Base-by-base conservation (phyloP, 1,140 invertebrate species). In the Euwallacea similis region DNA sequence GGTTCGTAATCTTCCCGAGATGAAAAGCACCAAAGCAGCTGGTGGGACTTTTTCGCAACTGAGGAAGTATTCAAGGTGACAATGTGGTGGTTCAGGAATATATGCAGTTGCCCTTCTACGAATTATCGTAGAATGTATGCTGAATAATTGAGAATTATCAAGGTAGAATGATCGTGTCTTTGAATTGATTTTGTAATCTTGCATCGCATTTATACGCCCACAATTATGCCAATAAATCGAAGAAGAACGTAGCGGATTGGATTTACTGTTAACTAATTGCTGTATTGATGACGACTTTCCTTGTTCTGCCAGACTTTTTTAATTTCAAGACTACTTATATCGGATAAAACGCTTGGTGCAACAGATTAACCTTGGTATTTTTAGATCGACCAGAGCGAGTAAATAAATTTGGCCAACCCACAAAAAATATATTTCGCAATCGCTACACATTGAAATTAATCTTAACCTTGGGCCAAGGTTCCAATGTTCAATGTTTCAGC, bases 121-220 rank as follows among this genome's bases (percentile, higher is more conserved):
- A 15, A 8, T 46, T 21, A 46, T 46, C 46, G 50, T 63, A 60
- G 42, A 64, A 64, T 64, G 62, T 64, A 33, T 33, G 21, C 53
- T 53, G 62, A 64, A 53, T 64, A 64, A 66, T 66, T 66, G 53
- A 33, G 13, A 66, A 66, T 66, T 66, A 68, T 60, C 66, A 68
- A 68, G 56, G 66, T 68, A 47, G 66, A 42, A 60, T 55, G 50
- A 55, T 55, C 64, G 64, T 55, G 50, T 41, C 21, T 55, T 56
- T 66, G 50, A 50, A 66, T 55, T 42, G 50, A 21, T 66, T 55
- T 55, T 43, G 64, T 66, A 66, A 66, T 66, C 21, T 33, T 59
- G 53, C 56, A 55, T 68, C 58, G 65, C 15, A 44, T 68, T 68
- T 68, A 33, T 68, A 68, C 66, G 66, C 66, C 66, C 66, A 61